These are phyloP conservation scores for Poecile atricapillus DNA, from an alignment of 2,113 vertebrate genomes.

Conservation along the genomic window DNA sequence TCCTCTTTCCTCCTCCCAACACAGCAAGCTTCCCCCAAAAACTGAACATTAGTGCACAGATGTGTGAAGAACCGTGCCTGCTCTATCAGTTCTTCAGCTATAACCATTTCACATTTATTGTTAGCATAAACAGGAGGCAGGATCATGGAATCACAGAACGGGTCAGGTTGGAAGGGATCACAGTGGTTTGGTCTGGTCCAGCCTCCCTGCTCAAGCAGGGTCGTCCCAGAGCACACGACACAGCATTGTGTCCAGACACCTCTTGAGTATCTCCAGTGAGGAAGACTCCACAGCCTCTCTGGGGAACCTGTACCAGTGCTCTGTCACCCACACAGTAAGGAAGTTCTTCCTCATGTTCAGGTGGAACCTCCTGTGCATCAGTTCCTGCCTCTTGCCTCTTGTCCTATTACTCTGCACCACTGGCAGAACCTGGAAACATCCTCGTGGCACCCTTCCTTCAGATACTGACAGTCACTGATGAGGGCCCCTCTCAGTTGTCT, in stretches of 20 bases:
- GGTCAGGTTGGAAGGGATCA: not conserved
- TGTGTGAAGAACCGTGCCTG: not conserved
- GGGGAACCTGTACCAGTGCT: not conserved
- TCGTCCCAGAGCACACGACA: no score
- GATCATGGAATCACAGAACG: not conserved
- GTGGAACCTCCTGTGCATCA: not conserved
- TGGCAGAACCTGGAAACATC: not conserved
- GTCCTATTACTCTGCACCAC: not conserved
- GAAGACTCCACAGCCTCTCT: not conserved
- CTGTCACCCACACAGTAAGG: fast-evolving
- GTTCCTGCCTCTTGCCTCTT: not conserved
- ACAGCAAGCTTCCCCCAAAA: not conserved
- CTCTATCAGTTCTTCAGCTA: not conserved
- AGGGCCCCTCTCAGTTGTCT: fast-evolving
- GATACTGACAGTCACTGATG: no score
- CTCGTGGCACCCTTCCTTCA: not conserved
- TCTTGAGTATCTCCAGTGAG: not conserved
- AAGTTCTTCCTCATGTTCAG: not conserved
- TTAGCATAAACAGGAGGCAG: not conserved
- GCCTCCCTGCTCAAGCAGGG: not conserved
- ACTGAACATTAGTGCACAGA: fast-evolving
- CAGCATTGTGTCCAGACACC: fast-evolving
- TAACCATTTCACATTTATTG: not conserved
- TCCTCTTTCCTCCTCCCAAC: not conserved
- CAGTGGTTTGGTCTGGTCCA: not conserved